Percentiles rank a stretch among this genome's conserved stretches.
phyloP scores from a whole-genome alignment of 2,797 vertebrate genomes.

The Silurus lanzhouensis region DNA sequence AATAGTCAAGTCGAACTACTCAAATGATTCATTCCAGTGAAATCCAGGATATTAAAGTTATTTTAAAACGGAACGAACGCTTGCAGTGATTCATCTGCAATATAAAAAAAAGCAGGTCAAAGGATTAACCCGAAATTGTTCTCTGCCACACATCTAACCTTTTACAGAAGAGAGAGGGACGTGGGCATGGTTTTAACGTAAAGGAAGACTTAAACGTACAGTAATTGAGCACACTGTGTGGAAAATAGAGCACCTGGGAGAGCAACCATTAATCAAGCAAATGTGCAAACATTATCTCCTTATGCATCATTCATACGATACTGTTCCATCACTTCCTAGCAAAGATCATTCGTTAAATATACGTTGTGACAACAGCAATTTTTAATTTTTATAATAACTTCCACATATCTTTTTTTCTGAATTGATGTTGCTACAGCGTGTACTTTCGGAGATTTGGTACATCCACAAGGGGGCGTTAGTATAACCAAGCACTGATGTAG shows the following conservation, averaged over 20 bases:
- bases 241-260: not conserved
- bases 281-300: not conserved
- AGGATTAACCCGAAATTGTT: not conserved
- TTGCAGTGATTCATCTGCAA: not conserved
- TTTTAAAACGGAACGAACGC: not conserved
- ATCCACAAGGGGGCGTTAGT: too few relatives aligned
- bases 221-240: not conserved
- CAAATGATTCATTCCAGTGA: not conserved
- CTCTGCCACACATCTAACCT: slow-evolving; percentile 1
- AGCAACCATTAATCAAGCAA: not conserved
- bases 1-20: not conserved
- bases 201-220: not conserved
- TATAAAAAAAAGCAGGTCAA: not conserved
- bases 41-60: not conserved
- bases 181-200: not conserved
- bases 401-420: too few relatives aligned
- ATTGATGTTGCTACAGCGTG: too few relatives aligned
- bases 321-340: not conserved
- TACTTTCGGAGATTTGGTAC: too few relatives aligned
- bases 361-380: too few relatives aligned
- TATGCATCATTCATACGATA: not conserved
- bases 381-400: too few relatives aligned
- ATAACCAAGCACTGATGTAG: too few relatives aligned
- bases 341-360: too few relatives aligned
- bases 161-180: not conserved